Evolutionary conservation across 2,888 invertebrate species (phyloP), one percentile per base, ranked within the genome.

Genomic region (Scaptomyza polygonia): DNA sequence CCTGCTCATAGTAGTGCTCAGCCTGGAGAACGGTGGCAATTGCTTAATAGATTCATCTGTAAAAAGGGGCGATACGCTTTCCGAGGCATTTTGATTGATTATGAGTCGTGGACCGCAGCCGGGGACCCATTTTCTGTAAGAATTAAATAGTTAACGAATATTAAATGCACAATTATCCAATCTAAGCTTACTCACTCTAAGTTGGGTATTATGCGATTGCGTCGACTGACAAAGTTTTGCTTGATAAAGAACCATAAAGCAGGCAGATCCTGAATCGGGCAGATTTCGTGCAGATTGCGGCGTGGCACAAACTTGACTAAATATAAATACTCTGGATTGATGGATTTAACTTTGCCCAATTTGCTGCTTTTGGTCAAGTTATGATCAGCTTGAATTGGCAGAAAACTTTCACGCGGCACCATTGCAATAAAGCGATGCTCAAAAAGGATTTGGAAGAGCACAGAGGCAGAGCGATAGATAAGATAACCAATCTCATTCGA

Each of bases 171-270:
- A 18, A 11, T 40, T 18, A 21, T 40, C 5, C 6, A 6, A 25
- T 14, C 14, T 34, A 14, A 5, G n/a, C 1, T 18, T 12, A 86
- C 95, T 94, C 92, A 96, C 96, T 96, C 96, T 67, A 96, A 87
- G 89, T 94, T 93, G 11, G 95, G 95, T 88, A 96, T 95, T 9
- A 96, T 92, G 80, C 93, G 93, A 49, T 92, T 93, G 8, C 91
- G 92, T 55, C 94, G 93, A 32, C 93, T 93, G 47, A 93, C 91
- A 89, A 94, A 93, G 78, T 94, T 93, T 56, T 95, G 94, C 75
- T 93, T 93, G 11, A 96, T 92, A 88, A 96, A 97, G 90, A 94
- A 95, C 94, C 94, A 95, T 34, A 96, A 92, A 0, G 94, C 91
- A 39, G 94, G 92, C 39, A 95, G 88, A 81, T 95, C 93, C 30